These are phyloP conservation scores for Arvicanthis niloticus DNA, from an alignment of 2,113 vertebrate genomes.

Conservation along the genomic window DNA sequence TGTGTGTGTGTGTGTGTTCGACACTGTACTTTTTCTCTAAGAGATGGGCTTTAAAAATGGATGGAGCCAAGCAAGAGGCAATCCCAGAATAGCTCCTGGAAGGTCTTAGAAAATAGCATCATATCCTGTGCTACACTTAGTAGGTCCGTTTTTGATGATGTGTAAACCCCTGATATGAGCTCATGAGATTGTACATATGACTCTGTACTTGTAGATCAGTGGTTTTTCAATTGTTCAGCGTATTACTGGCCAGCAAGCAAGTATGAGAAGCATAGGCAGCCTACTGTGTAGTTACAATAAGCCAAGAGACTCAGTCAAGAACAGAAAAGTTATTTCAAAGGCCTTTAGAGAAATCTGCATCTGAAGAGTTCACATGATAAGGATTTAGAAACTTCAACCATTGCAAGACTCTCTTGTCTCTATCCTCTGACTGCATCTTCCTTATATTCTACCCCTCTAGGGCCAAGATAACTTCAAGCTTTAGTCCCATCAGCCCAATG, in stretches of 20 bases:
- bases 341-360: neutral
- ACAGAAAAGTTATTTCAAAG: neutral
- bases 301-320: neutral
- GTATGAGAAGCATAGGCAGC: neutral
- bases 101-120: neutral
- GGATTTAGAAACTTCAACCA: neutral
- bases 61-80: constrained; percentile 4
- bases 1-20: neutral
- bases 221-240: neutral
- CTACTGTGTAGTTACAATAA: neutral
- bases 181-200: neutral
- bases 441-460: neutral
- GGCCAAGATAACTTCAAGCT: neutral
- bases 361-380: neutral
- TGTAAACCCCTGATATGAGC: neutral
- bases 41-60: constrained; percentile 9
- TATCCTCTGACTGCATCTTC: neutral
- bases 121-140: neutral
- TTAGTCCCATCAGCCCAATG: neutral
- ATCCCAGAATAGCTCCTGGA: neutral
- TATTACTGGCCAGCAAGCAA: neutral
- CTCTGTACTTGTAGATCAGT: neutral
- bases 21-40: constrained; percentile 16
- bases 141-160: neutral
- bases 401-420: neutral